Percentiles rank a stretch among this genome's conserved stretches.
phyloP scores from a whole-genome alignment of 2,888 invertebrate species.

The Sabatieria punctata region DNA sequence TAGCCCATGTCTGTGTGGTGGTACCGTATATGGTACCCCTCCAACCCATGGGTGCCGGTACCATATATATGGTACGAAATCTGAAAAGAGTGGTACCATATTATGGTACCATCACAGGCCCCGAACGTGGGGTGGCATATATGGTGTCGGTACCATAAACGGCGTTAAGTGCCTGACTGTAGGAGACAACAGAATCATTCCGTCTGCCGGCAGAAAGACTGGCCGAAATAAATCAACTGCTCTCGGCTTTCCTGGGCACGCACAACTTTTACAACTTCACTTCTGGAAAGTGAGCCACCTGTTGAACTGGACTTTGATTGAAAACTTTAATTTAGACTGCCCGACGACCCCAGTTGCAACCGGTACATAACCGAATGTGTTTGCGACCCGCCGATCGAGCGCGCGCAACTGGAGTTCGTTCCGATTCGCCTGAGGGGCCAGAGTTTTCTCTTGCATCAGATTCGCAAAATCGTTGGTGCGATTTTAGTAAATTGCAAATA shows the following conservation, averaged over 20 bases:
- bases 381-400: conserved; percentile 55
- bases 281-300: conserved; percentile 58
- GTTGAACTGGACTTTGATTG: too few species aligned
- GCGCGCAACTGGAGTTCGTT: conserved; percentile 61
- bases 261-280: conserved; percentile 96
- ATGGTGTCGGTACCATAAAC: too few species aligned
- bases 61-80: too few species aligned
- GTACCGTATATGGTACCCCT: too few species aligned
- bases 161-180: too few species aligned
- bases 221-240: conserved; percentile 47
- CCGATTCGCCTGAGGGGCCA: conserved; percentile 71
- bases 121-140: too few species aligned
- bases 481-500: too few species aligned
- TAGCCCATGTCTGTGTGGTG: too few species aligned
- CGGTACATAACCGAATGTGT: conserved; percentile 69
- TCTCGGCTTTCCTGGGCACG: conserved; percentile 51
- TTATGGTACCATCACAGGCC: too few species aligned
- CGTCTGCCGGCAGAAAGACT: conserved; percentile 40
- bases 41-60: too few species aligned
- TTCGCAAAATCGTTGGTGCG: conserved; percentile 72
- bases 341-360: conserved; percentile 63
- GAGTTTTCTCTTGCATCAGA: conserved; percentile 97
- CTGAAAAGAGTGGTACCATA: too few species aligned
- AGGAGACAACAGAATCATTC: conserved; percentile 19
- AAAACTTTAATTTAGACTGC: too few species aligned